phyloP scores from a whole-genome alignment of 1,140 invertebrate genomes.

The Caenorhabditis latens region DNA sequence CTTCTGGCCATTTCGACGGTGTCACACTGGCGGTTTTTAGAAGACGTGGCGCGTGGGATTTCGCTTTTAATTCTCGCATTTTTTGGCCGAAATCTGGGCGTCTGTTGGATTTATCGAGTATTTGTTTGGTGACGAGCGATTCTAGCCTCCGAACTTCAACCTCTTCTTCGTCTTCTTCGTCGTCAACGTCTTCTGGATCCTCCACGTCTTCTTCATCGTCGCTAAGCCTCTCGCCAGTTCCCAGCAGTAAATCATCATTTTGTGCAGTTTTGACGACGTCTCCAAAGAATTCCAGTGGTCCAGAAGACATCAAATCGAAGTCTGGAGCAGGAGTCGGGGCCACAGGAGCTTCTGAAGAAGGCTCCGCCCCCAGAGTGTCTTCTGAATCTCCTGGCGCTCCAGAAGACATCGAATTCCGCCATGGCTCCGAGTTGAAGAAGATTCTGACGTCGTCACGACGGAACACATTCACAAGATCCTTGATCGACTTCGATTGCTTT shows the following conservation, averaged over 20 bases:
- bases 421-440: constrained; percentile 12
- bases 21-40: neutral
- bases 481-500: neutral
- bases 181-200: neutral
- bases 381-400: neutral
- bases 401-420: neutral
- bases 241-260: neutral
- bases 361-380: neutral
- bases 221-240: neutral
- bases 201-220: constrained; percentile 7
- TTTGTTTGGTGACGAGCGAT: neutral
- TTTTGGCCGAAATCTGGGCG: neutral
- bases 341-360: neutral
- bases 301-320: too few relatives aligned
- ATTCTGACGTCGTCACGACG: constrained; percentile 17
- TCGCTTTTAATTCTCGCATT: neutral
- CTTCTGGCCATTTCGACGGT: neutral
- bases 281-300: too few relatives aligned
- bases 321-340: neutral
- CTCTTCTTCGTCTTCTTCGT: neutral
- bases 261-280: too few relatives aligned
- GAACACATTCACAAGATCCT: neutral
- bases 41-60: neutral
- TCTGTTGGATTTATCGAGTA: neutral
- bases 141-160: neutral